Percentiles rank a stretch among this genome's conserved stretches.
These are phyloP conservation scores for Nomada hirtipes DNA, from an alignment of 2,888 invertebrate species.

Conservation along the genomic window DNA sequence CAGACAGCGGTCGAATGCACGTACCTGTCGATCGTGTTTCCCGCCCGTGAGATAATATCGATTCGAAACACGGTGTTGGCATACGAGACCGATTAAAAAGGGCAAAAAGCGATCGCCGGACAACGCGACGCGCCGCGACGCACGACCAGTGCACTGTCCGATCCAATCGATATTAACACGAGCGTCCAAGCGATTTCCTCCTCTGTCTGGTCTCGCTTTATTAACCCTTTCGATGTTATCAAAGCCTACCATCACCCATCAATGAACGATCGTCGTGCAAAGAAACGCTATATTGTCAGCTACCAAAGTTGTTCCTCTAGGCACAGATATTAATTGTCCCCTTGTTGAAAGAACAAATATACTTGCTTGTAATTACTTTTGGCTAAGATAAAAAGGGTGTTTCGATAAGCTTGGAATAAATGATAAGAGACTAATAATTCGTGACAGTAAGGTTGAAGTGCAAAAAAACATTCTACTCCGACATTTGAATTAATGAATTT, in stretches of 20 bases:
- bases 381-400: too few species aligned
- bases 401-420: too few species aligned
- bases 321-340: background rate
- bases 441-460: too few species aligned
- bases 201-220: conserved; percentile 4
- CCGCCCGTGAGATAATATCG: conserved; percentile 42
- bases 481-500: too few species aligned
- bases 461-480: too few species aligned
- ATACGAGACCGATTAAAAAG: conserved; percentile 48
- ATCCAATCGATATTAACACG: conserved; percentile 41
- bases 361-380: too few species aligned
- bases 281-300: background rate
- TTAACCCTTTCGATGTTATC: conserved; percentile 19
- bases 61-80: conserved; percentile 33
- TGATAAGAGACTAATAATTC: too few species aligned
- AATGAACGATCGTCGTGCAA: background rate
- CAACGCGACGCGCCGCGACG: conserved; percentile 34
- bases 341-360: background rate
- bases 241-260: background rate
- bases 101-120: conserved; percentile 46
- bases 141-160: background rate
- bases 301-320: background rate
- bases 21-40: background rate
- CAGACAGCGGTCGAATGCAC: conserved; percentile 9
- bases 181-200: background rate